Evolutionary conservation across 2,113 vertebrate species (phyloP), one percentile per base, ranked within the genome.

Genomic region (Oryzias woworae): DNA sequence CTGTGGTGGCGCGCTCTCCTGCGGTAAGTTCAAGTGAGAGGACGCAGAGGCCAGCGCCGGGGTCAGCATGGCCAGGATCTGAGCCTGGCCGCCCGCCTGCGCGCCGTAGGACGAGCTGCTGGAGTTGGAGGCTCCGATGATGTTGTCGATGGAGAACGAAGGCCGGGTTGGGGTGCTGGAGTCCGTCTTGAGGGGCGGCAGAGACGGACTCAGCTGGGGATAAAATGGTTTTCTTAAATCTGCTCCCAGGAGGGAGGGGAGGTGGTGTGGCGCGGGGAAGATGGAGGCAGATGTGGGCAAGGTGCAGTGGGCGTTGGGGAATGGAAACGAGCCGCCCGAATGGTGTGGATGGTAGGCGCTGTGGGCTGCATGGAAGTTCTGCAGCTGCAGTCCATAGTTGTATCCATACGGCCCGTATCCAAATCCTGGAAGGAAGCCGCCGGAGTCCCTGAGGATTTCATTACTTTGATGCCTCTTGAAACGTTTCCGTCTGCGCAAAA

Each of bases 71-170:
- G 96, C 95, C 88, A 98, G 82, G 85, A 98, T 95, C 81, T 95
- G 96, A 22, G 95, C 93, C 87, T 94, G 95, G 81, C 92, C 92
- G 71, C 91, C 90, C 31, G 94, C 85, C 68, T 94, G 94, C 15
- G 91, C 78, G 70, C 91, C 78, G 66, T 93, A 94, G 17, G 94
- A 92, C 0, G 94, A 88, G 26, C 81, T 87, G 61, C 90, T 91
- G 18, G 93, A 91, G 81, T 90, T 91, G 24, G 90, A 90, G 52
- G 91, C 92, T 16, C 83, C 95, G 74, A 98, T 98, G 69, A 98
- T 97, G 82, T 97, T 97, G 94, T 98, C 96, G 92, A 98, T 97
- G 58, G 96, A 98, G 88, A 98, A 98, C 1, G 96, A 98, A 63
- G 96, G 95, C 69, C 95, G 91, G 58, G 83, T 90, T 47, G 92